Conservation (phyloP, 64 coral and sea anemone species). For the Trachythela sp. region DNA sequence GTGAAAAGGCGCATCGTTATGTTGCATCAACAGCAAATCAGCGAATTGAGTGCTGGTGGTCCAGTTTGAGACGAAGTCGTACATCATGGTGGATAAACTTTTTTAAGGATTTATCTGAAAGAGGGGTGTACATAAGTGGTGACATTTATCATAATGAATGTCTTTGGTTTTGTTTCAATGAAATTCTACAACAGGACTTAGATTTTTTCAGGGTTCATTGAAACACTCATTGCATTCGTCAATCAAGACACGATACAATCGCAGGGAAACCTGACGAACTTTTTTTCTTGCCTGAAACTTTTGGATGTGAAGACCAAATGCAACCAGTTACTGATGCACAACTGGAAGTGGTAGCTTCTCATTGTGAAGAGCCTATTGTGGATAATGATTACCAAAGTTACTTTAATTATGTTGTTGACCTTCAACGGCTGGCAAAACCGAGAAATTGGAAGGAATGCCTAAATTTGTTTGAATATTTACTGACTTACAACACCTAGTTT, state of each 20-base stretch:
- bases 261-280: slow-evolving; percentile 47
- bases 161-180: neutral
- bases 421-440: slow-evolving; percentile 23
- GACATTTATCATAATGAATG: neutral
- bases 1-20: neutral
- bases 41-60: neutral
- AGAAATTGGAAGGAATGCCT: slow-evolving; percentile 48
- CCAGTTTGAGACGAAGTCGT: neutral
- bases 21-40: neutral
- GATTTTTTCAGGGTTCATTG: slow-evolving; percentile 41
- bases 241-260: slow-evolving; percentile 50
- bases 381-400: slow-evolving; percentile 47
- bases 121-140: neutral
- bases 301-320: slow-evolving; percentile 10
- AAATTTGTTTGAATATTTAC: slow-evolving; percentile 46
- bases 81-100: slow-evolving; percentile 21
- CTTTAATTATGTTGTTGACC: slow-evolving; percentile 41
- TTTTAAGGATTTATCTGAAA: slow-evolving; percentile 1
- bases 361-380: neutral
- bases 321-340: slow-evolving; percentile 14
- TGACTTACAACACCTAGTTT: neutral
- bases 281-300: slow-evolving; percentile 47
- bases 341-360: slow-evolving; percentile 24
- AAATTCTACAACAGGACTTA: neutral
- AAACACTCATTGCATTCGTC: slow-evolving; percentile 49